A percentile compares a stretch with the other conserved stretches of the same genome.
phyloP scores from a whole-genome alignment of 2,113 vertebrate genomes.

The Psittacula cyanocephala region DNA sequence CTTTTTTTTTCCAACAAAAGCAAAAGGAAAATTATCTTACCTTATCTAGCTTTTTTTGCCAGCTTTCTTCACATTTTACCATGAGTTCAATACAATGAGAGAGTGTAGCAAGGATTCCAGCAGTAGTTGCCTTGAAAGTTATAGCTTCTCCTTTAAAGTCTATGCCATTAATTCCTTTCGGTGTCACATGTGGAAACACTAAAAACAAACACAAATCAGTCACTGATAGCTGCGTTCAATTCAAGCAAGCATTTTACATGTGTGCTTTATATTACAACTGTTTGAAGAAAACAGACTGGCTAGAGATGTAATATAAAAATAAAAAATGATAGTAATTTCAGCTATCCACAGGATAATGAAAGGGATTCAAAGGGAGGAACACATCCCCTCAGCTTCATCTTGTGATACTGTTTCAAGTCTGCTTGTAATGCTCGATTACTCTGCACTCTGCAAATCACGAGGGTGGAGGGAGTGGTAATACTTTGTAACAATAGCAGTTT shows the following conservation, averaged over 20 bases:
- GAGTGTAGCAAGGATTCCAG: constrained; percentile 94
- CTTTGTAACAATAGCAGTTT: constrained; percentile 55
- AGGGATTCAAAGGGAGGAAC: not conserved
- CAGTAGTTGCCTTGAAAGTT: constrained; percentile 98
- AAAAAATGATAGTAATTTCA: not conserved
- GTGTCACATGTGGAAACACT: constrained; percentile 88
- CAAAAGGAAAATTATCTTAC: constrained; percentile 66
- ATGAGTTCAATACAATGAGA: constrained; percentile 98
- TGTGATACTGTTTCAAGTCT: constrained; percentile 33
- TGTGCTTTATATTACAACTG: not conserved
- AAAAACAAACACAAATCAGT: constrained; percentile 19
- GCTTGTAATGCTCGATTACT: constrained; percentile 44
- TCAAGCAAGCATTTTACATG: not conserved
- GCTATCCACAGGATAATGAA: not conserved
- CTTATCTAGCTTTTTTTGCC: constrained; percentile 97
- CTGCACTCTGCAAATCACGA: constrained; percentile 43
- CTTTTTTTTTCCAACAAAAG: not conserved
- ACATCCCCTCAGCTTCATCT: constrained; percentile 7
- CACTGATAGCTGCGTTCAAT: not conserved
- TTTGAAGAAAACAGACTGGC: not conserved
- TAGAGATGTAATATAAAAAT: not conserved
- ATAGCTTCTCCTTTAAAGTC: constrained; percentile 99
- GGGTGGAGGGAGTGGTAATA: constrained; percentile 63
- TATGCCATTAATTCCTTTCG: constrained; percentile 92
- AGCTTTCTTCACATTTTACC: constrained; percentile 93